These are phyloP conservation scores for Gyrodactylus bullatarudis DNA, from an alignment of 1,140 invertebrate species.

Conservation along the genomic window DNA sequence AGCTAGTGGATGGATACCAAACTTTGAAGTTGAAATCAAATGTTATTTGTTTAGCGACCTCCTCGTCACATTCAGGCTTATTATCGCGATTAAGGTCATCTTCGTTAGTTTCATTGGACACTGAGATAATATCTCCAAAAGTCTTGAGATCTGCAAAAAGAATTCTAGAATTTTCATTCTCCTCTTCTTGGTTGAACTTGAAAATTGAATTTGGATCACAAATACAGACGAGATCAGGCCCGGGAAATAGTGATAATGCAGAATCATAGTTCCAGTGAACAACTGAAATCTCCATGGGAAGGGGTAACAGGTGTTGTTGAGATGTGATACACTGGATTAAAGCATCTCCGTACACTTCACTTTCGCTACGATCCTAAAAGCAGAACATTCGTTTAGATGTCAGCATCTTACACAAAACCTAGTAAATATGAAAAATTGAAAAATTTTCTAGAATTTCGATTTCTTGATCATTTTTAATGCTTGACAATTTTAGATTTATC, in stretches of 20 bases:
- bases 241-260: not conserved
- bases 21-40: not conserved
- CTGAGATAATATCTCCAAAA: not conserved
- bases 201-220: not conserved
- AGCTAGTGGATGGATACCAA: not conserved
- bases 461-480: no score
- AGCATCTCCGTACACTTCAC: not conserved
- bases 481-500: no score
- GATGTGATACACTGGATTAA: not conserved
- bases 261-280: not conserved
- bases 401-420: not conserved
- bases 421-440: no score
- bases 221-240: not conserved
- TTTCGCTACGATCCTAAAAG: not conserved
- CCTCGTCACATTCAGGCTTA: not conserved
- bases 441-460: no score
- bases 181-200: not conserved
- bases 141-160: not conserved
- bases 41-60: not conserved
- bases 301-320: not conserved
- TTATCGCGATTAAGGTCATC: no score
- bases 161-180: not conserved
- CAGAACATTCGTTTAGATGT: not conserved
- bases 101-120: no score
- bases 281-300: not conserved